These are phyloP conservation scores for Torymus auratus DNA, from an alignment of 2,888 invertebrate genomes.

Conservation along the genomic window DNA sequence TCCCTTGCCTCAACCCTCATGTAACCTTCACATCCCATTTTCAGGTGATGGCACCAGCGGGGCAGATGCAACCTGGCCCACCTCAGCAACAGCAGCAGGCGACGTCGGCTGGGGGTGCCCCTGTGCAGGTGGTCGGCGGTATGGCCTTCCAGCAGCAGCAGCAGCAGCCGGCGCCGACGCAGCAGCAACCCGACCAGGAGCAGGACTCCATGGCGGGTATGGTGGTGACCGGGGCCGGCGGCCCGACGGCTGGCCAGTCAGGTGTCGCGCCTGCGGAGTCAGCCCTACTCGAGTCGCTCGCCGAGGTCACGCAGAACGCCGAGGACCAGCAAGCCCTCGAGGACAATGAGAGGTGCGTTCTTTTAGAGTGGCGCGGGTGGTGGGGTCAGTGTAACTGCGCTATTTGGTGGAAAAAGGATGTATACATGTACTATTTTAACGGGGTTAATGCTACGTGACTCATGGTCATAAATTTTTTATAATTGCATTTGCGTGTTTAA, in stretches of 20 bases:
- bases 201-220: constrained; percentile 70
- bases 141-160: constrained; percentile 62
- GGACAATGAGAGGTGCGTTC: constrained; percentile 77
- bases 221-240: constrained; percentile 61
- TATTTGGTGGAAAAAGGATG: no score
- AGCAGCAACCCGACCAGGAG: constrained; percentile 74
- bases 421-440: no score
- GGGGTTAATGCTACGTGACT: no score
- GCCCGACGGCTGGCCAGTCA: constrained; percentile 58
- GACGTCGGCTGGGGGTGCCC: constrained; percentile 51
- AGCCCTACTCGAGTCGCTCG: constrained; percentile 74
- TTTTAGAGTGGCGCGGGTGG: no score
- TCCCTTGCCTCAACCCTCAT: no score
- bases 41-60: constrained; percentile 72
- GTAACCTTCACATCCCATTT: neutral
- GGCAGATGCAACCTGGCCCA: constrained; percentile 78
- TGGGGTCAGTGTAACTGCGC: no score
- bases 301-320: constrained; percentile 74
- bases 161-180: constrained; percentile 47
- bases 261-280: constrained; percentile 67
- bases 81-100: constrained; percentile 69
- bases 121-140: constrained; percentile 70
- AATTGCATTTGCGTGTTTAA: no score
- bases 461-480: no score
- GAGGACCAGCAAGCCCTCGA: constrained; percentile 75